phyloP scores from a whole-genome alignment of 2,888 invertebrate species.

The Gortyna flavago region DNA sequence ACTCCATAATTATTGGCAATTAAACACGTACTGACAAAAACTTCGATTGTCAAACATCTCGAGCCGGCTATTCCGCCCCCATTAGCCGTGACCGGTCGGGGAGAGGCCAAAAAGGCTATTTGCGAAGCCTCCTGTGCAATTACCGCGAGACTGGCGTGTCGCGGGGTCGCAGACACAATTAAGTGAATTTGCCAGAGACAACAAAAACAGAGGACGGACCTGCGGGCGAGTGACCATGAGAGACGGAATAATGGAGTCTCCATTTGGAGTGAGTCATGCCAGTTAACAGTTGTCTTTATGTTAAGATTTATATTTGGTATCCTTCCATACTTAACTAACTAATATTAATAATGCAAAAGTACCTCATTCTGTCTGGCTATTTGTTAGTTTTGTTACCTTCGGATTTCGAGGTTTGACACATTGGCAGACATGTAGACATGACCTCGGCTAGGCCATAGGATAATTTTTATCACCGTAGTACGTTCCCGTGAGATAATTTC shows the following conservation, averaged over 20 bases:
- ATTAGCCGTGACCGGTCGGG: conserved; percentile 58
- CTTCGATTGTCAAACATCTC: conserved; percentile 25
- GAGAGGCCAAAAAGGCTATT: conserved; percentile 68
- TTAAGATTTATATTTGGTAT: too few relatives aligned
- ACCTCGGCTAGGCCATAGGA: too few relatives aligned
- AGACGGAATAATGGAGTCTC: background rate
- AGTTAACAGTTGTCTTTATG: too few relatives aligned
- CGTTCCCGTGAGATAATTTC: too few relatives aligned
- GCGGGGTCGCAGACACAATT: conserved; percentile 85
- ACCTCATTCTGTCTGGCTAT: too few relatives aligned
- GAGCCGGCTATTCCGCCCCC: conserved; percentile 51
- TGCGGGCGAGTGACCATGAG: conserved; percentile 69
- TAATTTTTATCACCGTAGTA: too few relatives aligned
- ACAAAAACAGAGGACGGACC: conserved; percentile 80
- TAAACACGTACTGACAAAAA: conserved; percentile 45
- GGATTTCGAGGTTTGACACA: too few relatives aligned
- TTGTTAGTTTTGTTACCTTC: too few relatives aligned
- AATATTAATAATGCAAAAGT: too few relatives aligned
- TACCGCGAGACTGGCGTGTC: conserved; percentile 79
- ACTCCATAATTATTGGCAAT: conserved; percentile 38
- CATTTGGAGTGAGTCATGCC: conserved; percentile 5
- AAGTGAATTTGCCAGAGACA: conserved; percentile 83
- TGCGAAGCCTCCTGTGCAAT: conserved; percentile 73
- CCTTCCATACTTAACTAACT: too few relatives aligned
- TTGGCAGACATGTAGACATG: too few relatives aligned